These are phyloP conservation scores for Mallotus villosus DNA, from an alignment of 2,797 vertebrate genomes.

Conservation along the genomic window DNA sequence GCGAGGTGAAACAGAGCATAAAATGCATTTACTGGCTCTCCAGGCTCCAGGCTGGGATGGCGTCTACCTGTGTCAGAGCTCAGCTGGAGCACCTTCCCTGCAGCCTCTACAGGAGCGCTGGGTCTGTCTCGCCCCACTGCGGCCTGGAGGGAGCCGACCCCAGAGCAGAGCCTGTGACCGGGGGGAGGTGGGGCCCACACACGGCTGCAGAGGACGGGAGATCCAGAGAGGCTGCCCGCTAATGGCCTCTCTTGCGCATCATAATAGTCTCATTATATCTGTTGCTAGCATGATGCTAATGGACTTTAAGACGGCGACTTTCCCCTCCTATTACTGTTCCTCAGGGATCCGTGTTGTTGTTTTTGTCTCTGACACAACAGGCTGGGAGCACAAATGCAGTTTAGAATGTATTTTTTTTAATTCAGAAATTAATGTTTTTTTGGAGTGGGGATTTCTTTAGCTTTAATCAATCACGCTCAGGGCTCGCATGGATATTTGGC, in stretches of 20 bases:
- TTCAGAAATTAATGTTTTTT: too few relatives aligned
- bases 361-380: conserved; percentile 1
- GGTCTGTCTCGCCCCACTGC: background rate
- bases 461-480: too few relatives aligned
- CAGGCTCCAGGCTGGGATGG: conserved; percentile 36
- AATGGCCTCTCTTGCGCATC: conserved; percentile 24
- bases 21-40: conserved; percentile 55
- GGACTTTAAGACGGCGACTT: conserved; percentile 33
- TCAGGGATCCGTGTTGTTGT: conserved; percentile 23
- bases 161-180: background rate
- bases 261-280: conserved; percentile 23
- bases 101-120: background rate
- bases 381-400: too few relatives aligned
- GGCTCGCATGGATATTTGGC: conserved; percentile 31
- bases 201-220: background rate
- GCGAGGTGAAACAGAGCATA: conserved; percentile 45
- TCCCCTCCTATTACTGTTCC: conserved; percentile 29
- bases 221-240: conserved; percentile 14
- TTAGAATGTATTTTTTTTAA: too few relatives aligned
- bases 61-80: conserved; percentile 37
- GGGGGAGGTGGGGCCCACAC: background rate
- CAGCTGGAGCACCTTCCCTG: conserved; percentile 16
- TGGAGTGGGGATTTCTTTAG: too few relatives aligned
- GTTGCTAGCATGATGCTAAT: conserved; percentile 45
- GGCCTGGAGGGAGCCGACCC: background rate